These are phyloP conservation scores for Chrysopilus asiliformis DNA, from an alignment of 2,888 invertebrate species.

Conservation along the genomic window DNA sequence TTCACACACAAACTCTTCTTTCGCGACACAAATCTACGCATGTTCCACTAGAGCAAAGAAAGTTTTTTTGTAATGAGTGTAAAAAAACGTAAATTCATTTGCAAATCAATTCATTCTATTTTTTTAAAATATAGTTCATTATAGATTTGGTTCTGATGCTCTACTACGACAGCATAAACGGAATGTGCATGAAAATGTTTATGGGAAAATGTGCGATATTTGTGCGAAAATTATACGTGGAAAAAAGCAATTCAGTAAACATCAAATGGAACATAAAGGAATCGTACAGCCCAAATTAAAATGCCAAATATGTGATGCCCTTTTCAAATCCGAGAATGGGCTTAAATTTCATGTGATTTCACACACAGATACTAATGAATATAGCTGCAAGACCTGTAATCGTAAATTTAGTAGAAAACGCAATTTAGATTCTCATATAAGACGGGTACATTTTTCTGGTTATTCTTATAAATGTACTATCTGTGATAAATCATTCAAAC, in stretches of 20 bases:
- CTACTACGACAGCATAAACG: slow-evolving; percentile 25
- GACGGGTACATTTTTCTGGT: slow-evolving; percentile 29
- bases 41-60: slow-evolving; percentile 26
- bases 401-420: slow-evolving; percentile 30
- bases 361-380: slow-evolving; percentile 25
- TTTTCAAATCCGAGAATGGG: slow-evolving; percentile 31
- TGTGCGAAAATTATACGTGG: slow-evolving; percentile 33
- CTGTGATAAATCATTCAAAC: slow-evolving; percentile 32
- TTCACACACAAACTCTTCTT: slow-evolving; percentile 28
- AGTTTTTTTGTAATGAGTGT: slow-evolving; percentile 24
- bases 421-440: slow-evolving; percentile 29
- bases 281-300: slow-evolving; percentile 27
- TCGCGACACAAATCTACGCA: slow-evolving; percentile 31
- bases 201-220: slow-evolving; percentile 32
- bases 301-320: slow-evolving; percentile 30
- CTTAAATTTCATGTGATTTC: slow-evolving; percentile 30
- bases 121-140: too few species aligned
- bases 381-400: slow-evolving; percentile 28
- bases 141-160: slow-evolving; percentile 27
- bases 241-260: slow-evolving; percentile 27
- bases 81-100: slow-evolving; percentile 21
- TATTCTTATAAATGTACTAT: slow-evolving; percentile 28
- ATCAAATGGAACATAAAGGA: slow-evolving; percentile 28
- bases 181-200: slow-evolving; percentile 26
- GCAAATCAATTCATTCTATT: not conserved